Percentiles rank a stretch among this genome's conserved stretches.
Conservation (phyloP, 2,888 invertebrate genomes). For the Steinernema carpocapsae region DNA sequence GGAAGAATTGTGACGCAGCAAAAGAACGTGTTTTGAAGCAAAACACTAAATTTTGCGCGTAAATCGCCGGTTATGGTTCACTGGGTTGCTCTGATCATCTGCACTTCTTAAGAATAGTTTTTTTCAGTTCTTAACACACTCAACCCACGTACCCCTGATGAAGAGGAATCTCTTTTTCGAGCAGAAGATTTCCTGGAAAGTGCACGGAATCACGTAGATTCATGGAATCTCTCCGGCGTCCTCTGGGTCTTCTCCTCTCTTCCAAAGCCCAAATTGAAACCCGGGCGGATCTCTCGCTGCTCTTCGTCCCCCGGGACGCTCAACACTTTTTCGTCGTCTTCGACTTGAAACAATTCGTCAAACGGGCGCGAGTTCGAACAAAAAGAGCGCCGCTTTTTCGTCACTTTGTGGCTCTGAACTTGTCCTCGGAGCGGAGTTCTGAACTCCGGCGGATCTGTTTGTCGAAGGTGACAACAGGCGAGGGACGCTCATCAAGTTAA, state of each 20-base stretch:
- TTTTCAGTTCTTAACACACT: too few species aligned
- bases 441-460: neutral
- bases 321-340: constrained; percentile 20
- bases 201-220: neutral
- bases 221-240: neutral
- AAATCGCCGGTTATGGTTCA: too few species aligned
- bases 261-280: constrained; percentile 33
- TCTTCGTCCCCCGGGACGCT: neutral
- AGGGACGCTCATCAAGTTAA: constrained; percentile 1
- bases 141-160: too few species aligned
- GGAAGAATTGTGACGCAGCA: too few species aligned
- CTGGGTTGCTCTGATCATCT: too few species aligned
- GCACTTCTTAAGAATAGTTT: too few species aligned
- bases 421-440: neutral
- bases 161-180: neutral
- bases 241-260: neutral
- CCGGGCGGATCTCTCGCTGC: neutral
- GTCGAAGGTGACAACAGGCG: neutral
- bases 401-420: neutral
- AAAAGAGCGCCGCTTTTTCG: neutral
- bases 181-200: neutral
- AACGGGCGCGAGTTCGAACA: neutral
- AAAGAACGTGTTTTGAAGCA: too few species aligned
- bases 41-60: too few species aligned
- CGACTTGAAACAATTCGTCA: constrained; percentile 28